Conservation (phyloP, 2,113 vertebrate species). For the Xenus cinereus region DNA sequence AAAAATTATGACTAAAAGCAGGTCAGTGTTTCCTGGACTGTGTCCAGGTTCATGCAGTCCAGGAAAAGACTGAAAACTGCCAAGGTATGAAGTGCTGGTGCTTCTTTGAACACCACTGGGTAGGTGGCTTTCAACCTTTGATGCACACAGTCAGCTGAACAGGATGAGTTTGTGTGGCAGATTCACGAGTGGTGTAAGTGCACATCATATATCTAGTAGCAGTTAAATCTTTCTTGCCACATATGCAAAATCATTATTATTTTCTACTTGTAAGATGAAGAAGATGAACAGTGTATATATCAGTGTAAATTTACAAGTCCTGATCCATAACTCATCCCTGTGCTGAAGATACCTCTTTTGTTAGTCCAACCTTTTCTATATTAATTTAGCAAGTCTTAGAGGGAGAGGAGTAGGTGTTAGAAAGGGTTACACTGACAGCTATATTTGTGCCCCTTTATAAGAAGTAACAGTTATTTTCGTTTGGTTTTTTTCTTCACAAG, state of each 20-base stretch:
- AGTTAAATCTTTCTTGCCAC: neutral
- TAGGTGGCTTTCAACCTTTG: neutral
- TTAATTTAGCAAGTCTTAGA: neutral
- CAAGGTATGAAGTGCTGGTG: neutral
- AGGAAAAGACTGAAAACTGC: neutral
- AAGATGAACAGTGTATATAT: neutral
- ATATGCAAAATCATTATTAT: conserved; percentile 12
- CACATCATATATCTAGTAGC: neutral
- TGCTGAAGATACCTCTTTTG: neutral
- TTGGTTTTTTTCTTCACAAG: neutral
- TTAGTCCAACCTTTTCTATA: neutral
- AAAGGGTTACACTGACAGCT: neutral
- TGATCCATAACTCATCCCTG: neutral
- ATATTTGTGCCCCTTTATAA: neutral
- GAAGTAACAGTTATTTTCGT: neutral
- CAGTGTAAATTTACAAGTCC: neutral
- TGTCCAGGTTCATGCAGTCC: neutral
- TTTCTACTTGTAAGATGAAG: neutral
- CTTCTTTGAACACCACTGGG: neutral
- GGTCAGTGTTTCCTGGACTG: neutral
- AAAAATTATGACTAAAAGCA: neutral
- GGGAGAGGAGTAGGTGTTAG: neutral
- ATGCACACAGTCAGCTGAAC: neutral
- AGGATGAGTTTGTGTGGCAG: neutral
- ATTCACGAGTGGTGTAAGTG: neutral